Evolutionary conservation across 1,140 invertebrate genomes (phyloP).

Genomic region (Eupristina koningsbergeri): DNA sequence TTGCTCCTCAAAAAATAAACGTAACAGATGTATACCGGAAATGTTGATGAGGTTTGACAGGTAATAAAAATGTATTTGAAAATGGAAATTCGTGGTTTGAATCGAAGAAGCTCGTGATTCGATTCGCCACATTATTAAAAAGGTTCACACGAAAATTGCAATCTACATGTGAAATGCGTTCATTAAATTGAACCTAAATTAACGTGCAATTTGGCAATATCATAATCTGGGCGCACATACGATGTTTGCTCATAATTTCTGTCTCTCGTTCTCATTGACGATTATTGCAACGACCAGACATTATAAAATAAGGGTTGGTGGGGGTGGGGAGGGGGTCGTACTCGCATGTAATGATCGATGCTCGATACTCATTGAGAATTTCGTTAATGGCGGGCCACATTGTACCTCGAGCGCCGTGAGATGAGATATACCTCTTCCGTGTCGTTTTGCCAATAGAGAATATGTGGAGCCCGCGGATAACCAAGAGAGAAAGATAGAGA

Average conservation of each 20-base stretch:
- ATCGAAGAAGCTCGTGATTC: not conserved
- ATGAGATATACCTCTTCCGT: conserved; percentile 31
- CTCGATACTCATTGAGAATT: conserved; percentile 63
- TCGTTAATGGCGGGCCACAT: conserved; percentile 63
- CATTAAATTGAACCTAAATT: not conserved
- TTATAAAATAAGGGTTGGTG: conserved; percentile 53
- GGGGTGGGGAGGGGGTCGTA: not conserved
- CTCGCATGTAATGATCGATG: conserved; percentile 66
- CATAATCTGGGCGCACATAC: conserved; percentile 4
- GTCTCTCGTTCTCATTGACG: conserved; percentile 58
- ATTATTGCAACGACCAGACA: conserved; percentile 67
- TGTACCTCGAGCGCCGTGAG: conserved; percentile 45
- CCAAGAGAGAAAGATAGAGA: no score
- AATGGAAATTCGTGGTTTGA: not conserved
- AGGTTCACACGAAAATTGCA: not conserved
- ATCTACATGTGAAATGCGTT: conserved; percentile 1
- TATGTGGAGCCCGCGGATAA: conserved; percentile 2
- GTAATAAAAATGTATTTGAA: not conserved
- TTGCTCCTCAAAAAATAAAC: no score
- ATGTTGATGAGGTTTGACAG: no score
- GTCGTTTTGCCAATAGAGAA: conserved; percentile 55
- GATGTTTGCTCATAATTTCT: conserved; percentile 11
- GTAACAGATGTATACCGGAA: no score
- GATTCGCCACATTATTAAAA: not conserved
- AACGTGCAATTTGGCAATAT: conserved; percentile 21